Base-by-base conservation (phyloP, 1,140 invertebrate genomes). In the Drosophila kanapiae region DNA sequence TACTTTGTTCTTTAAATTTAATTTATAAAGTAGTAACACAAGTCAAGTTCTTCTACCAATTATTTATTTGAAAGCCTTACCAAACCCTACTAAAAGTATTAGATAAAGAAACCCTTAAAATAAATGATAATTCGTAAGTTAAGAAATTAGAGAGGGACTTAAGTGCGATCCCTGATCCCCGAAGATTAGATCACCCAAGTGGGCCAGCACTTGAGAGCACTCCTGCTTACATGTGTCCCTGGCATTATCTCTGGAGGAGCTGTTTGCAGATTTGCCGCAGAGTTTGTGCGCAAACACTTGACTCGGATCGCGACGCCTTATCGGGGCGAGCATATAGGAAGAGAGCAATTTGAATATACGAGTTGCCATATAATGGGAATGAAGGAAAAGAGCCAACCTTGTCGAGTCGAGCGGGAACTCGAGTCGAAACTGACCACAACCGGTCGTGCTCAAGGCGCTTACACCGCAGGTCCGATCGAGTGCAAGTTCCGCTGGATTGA, bases 381-480 rank as follows among this genome's bases (percentile, higher is more conserved):
- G 43, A 48, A 33, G 58, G 35, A 49, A 70, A 68, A 80, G 38
- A 65, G 53, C 38, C 77, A 82, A 82, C 82, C 82, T 86, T 87
- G 82, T 68, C 57, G 82, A 70, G 56, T 54, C 68, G 54, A 64
- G 72, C 70, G 64, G 74, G 68, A 77, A 77, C 51, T 78, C 33
- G 37, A 47, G 42, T 33, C 31, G 45, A 37, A 65, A 80, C 72
- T 80, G 83, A 74, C 72, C 83, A 75, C 83, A 87, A 88, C 80
- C 83, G 84, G 84, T 84, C 84, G 72, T 38, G 59, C 64, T 84
- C 85, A 84, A 88, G 83, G 84, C 65, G 64, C 56, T 86, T 86
- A 83, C 83, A 80, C 67, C 53, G 65, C 47, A 69, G 68, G 53
- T 43, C 43, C 54, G 60, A 53, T 72, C 60, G 47, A 84, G 62